phyloP scores from a whole-genome alignment of 2,113 vertebrate species.

The Otocyon megalotis region DNA sequence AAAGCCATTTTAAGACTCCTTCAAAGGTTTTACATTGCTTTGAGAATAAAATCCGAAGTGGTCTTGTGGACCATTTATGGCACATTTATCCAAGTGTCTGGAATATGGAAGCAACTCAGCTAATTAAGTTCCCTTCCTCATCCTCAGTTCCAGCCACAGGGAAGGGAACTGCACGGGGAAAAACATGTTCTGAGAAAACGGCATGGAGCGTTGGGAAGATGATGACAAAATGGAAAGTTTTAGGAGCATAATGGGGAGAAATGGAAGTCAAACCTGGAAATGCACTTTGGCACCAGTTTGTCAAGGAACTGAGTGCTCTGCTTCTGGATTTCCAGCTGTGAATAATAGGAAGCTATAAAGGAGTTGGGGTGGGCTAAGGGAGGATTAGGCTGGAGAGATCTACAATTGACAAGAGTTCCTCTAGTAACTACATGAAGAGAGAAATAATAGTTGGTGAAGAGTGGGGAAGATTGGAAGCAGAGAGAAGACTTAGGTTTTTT shows the following conservation, averaged over 20 bases:
- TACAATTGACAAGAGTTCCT: not conserved
- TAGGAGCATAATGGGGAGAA: not conserved
- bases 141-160: not conserved
- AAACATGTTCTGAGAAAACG: not conserved
- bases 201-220: not conserved
- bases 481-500: not conserved
- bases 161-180: not conserved
- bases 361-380: accelerated
- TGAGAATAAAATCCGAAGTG: constrained; percentile 37
- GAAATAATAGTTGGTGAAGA: not conserved
- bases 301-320: not conserved
- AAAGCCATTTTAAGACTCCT: not conserved
- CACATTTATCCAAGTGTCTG: not conserved
- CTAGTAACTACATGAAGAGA: not conserved
- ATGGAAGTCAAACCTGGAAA: constrained; percentile 32
- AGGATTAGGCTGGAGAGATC: not conserved
- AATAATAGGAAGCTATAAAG: not conserved
- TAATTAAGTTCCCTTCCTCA: not conserved
- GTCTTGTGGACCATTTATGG: too few species aligned
- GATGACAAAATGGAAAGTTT: not conserved
- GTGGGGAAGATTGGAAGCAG: not conserved
- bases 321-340: not conserved
- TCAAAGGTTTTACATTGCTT: not conserved
- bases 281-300: not conserved
- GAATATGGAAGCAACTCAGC: not conserved